phyloP scores from a whole-genome alignment of 2,797 vertebrate species.

The Loriculus beryllinus region DNA sequence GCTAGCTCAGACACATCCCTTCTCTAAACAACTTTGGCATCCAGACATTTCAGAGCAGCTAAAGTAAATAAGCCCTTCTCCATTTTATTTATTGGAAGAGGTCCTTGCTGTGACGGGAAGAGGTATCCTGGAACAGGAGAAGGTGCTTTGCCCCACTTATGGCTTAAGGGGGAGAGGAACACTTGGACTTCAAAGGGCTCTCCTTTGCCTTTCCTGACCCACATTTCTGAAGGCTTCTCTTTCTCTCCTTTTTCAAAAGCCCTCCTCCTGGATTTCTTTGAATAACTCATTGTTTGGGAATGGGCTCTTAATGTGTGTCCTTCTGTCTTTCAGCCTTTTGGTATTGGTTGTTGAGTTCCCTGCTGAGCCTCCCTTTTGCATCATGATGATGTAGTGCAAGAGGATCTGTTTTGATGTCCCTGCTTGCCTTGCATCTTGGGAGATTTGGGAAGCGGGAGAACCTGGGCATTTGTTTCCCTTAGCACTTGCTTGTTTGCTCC shows the following conservation, averaged over 20 bases:
- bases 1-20: background rate
- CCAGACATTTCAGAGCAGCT: conserved; percentile 28
- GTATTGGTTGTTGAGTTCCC: background rate
- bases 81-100: background rate
- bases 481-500: background rate
- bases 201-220: background rate
- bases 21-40: background rate
- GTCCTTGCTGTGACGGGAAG: background rate
- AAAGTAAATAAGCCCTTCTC: background rate
- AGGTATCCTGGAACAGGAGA: background rate
- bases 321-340: background rate
- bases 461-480: background rate
- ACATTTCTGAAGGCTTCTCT: background rate
- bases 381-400: background rate
- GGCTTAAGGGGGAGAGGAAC: background rate
- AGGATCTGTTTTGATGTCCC: background rate
- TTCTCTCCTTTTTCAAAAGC: background rate
- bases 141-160: background rate
- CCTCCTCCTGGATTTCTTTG: background rate
- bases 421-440: background rate
- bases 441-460: background rate
- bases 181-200: background rate
- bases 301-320: background rate
- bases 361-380: background rate
- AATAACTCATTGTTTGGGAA: background rate